These are phyloP conservation scores for Loris lydekkerianus DNA, from an alignment of 2,797 vertebrate species.

Conservation along the genomic window DNA sequence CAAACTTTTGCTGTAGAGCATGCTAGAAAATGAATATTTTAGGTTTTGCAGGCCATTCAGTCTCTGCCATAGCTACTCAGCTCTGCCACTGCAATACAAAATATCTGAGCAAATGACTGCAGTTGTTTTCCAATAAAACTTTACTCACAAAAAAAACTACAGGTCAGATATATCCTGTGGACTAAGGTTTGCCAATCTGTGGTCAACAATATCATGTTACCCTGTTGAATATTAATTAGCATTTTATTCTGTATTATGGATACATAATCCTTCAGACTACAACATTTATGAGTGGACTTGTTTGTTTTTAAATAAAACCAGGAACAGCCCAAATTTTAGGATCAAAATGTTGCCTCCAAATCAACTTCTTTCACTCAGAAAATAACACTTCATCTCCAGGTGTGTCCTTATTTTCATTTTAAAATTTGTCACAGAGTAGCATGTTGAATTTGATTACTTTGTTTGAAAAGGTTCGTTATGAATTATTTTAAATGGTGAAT, in stretches of 20 bases:
- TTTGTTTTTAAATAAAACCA: neutral
- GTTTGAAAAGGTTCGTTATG: neutral
- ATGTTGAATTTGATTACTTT: neutral
- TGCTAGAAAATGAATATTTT: neutral
- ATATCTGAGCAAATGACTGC: neutral
- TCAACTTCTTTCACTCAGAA: neutral
- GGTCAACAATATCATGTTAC: neutral
- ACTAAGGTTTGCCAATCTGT: neutral
- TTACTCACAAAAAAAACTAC: neutral
- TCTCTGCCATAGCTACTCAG: neutral
- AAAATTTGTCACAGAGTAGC: neutral
- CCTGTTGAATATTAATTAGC: neutral
- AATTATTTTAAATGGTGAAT: neutral
- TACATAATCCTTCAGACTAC: neutral
- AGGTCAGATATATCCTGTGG: neutral
- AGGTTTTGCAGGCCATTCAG: neutral
- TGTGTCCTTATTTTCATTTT: neutral
- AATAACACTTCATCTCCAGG: neutral
- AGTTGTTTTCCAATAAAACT: slow-evolving; percentile 37
- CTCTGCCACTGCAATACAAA: neutral
- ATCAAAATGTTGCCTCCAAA: neutral
- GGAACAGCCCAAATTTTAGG: neutral
- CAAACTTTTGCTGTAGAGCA: neutral
- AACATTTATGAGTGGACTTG: neutral
- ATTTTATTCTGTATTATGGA: neutral